These are phyloP conservation scores for Pseudorectes ferrugineus DNA, from an alignment of 2,113 vertebrate species.

Conservation along the genomic window DNA sequence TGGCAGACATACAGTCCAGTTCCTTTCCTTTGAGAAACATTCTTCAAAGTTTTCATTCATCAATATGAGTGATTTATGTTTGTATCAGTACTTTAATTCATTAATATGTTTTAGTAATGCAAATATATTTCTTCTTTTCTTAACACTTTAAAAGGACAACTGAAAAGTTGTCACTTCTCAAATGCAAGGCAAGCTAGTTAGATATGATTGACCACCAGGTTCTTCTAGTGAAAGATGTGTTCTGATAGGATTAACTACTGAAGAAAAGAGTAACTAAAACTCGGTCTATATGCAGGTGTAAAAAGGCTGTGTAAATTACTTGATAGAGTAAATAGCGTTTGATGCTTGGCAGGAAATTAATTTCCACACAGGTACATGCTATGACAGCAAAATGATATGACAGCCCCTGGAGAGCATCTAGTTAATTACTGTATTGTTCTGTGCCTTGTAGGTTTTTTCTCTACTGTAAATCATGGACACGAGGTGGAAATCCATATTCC, in stretches of 20 bases:
- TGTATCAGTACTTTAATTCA: neutral
- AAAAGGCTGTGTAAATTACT: neutral
- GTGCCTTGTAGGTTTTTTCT: neutral
- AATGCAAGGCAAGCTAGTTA: neutral
- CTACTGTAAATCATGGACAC: neutral
- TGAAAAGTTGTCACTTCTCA: neutral
- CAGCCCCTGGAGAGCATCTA: neutral
- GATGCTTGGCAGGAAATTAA: conserved; percentile 16
- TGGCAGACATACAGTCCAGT: neutral
- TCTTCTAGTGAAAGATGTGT: neutral
- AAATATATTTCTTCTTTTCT: neutral
- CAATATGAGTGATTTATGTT: neutral
- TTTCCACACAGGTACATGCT: neutral
- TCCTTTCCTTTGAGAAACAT: neutral
- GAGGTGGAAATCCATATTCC: neutral
- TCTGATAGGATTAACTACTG: neutral
- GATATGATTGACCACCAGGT: neutral
- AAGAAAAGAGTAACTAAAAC: neutral
- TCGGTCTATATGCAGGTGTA: neutral
- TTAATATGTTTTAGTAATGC: neutral
- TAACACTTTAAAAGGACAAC: neutral
- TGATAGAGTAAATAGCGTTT: neutral
- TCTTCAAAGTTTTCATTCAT: neutral
- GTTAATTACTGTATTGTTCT: neutral
- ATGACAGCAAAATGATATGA: neutral